Evolutionary conservation across 2,797 vertebrate species (phyloP).

Genomic region (Sardinella longiceps): DNA sequence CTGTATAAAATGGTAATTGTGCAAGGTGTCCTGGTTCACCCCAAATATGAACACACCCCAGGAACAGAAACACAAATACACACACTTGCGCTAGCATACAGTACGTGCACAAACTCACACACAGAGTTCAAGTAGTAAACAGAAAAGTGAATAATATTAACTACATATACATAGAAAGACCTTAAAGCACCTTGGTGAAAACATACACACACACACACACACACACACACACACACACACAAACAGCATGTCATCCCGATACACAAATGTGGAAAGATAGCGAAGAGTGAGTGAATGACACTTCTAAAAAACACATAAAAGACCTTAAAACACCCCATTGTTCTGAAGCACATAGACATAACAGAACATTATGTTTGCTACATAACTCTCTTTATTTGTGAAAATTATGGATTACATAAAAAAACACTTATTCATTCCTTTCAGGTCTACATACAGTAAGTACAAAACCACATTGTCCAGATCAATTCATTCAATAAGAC

Average conservation of each 20-base stretch:
- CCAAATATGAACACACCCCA: not conserved
- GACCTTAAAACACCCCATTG: no score
- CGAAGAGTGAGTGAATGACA: not conserved
- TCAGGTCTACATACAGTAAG: not conserved
- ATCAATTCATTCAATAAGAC: no score
- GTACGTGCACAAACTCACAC: not conserved
- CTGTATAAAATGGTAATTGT: not conserved
- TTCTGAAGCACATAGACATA: not conserved
- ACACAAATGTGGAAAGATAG: no score
- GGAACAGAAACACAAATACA: not conserved
- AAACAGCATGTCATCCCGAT: no score
- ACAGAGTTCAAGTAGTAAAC: not conserved
- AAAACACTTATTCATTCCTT: not conserved
- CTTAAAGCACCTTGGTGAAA: no score
- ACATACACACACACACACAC: no score
- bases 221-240: no score
- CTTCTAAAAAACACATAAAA: not conserved
- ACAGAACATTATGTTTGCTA: not conserved
- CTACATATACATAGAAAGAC: no score
- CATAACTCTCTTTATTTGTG: not conserved
- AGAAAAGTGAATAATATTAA: no score
- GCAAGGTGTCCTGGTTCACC: not conserved
- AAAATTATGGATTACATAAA: not conserved
- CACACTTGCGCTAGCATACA: not conserved
- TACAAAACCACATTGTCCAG: no score